Evolutionary conservation across 2,888 invertebrate genomes (phyloP), one percentile per base, ranked within the genome.

Genomic region (Clitarchus hookeri): DNA sequence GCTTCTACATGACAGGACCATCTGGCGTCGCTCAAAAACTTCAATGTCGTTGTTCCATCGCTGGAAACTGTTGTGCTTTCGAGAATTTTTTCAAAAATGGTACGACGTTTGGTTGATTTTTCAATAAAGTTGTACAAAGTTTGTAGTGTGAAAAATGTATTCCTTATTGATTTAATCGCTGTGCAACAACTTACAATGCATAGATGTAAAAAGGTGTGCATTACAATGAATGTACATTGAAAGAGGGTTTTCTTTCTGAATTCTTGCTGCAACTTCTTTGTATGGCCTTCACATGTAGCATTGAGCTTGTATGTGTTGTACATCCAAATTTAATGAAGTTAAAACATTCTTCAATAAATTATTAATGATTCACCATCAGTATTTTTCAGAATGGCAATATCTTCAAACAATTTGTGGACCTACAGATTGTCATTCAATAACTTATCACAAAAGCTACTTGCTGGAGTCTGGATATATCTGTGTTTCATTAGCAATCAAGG

Each of bases 371-470:
- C 79, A 79, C 79, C 79, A 79, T 0, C 79, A n/a, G 23, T 79
- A 11, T 78, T 79, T 79, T 23, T 79, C 79, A n/a, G 79, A 12
- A 78, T 16, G 6, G 79, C 4, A 79, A 79, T n/a, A 78, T 78
- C 78, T 9, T 78, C 11, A 6, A 78, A 78, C 26, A 9, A 78
- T 78, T 78, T 9, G 19, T 78, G 78, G 78, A 78, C 79, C 27
- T 79, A 12, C 23, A 79, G 13, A n/a, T n/a, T 79, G 79, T n/a
- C 79, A 23, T 79, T 79, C 25, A 79, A 27, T 79, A 79, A n/a
- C 79, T 79, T 79, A 79, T 79, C 79, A 79, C 79, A 79, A 79
- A 13, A 79, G 25, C 79, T 79, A 79, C 79, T n/a, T 79, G 79
- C 79, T 79, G 11, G 11, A 26, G n/a, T 79, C 79, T 79, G 25